A percentile compares a stretch with the other conserved stretches of the same genome.
Conservation (phyloP, 2,797 vertebrate species). For the Esox lucius region DNA sequence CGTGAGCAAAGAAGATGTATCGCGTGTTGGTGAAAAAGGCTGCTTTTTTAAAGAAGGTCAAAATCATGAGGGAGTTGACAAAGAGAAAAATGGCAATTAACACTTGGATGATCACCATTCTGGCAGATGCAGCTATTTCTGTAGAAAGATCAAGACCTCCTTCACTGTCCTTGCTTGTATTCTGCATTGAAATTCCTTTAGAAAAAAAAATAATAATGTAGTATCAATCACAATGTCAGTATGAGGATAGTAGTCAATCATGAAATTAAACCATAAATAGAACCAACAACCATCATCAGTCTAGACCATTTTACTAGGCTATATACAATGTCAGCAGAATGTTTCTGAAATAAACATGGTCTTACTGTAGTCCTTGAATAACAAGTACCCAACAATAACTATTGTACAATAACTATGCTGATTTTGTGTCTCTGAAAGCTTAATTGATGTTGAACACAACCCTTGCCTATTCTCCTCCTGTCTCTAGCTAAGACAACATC, state of each 20-base stretch:
- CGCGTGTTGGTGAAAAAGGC: conserved; percentile 54
- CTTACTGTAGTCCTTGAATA: neutral
- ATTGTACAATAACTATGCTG: neutral
- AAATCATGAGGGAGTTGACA: conserved; percentile 56
- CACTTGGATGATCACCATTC: conserved; percentile 46
- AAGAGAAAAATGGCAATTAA: conserved; percentile 54
- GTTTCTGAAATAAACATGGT: neutral
- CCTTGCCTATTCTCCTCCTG: neutral
- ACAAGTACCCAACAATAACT: neutral
- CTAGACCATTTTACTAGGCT: neutral
- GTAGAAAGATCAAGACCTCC: neutral
- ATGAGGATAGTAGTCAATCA: no score
- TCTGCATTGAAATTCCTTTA: neutral
- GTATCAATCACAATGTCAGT: no score
- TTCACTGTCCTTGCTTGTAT: conserved; percentile 2
- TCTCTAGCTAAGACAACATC: neutral
- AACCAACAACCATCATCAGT: neutral
- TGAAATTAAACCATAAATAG: neutral
- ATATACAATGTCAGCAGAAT: neutral
- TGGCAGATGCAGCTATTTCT: conserved; percentile 9
- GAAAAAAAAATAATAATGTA: neutral
- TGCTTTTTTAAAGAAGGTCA: conserved; percentile 53
- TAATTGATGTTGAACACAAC: neutral
- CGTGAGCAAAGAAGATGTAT: conserved; percentile 64
- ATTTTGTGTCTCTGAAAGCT: neutral